Evolutionary conservation across 2,888 invertebrate species (phyloP), one percentile per base, ranked within the genome.

Genomic region (Thecocarcelia acutangulata): DNA sequence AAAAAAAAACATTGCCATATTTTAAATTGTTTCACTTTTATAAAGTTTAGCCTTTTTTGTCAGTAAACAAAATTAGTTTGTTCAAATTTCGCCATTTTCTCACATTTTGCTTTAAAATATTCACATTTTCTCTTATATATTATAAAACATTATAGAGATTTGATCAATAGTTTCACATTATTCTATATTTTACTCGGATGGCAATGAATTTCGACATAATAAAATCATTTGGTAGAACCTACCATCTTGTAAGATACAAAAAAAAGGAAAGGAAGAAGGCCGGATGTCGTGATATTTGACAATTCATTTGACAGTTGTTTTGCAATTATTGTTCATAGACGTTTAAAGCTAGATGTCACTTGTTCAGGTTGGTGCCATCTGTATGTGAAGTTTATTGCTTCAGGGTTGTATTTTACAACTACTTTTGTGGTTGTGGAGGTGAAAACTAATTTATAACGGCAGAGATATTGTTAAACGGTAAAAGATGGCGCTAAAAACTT

Each of bases 241-340:
- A 91, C 91, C 91, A 91, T 91, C 88, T 90, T 91, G 89, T 87
- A 88, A 88, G 89, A 87, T 88, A 87, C 87, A 86, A 86, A 86
- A 87, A 89, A 89, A 86, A 90, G 87, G 87, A 87, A 87, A 87
- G 88, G 85, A 88, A 87, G 86, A 86, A 83, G 85, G 75, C 86
- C 86, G 85, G 87, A 85, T 87, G 87, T 87, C 85, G 84, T 69
- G 42, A 28, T 70, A 75, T 80, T 84, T 86, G 85, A 85, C 87
- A 86, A 52, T 52, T 58, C 21, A 50, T 77, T 80, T 85, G 85
- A 84, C 84, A 85, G 58, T 73, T 83, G 74, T 15, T 15, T 24
- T 28, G 59, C 64, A 56, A 73, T 83, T 85, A 85, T 80, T 59
- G 73, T 83, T 80, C 84, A 82, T 28, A 54, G 56, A 46, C 56